Conservation (phyloP, 1,140 invertebrate species). For the Pachyrhynchus sulphureomaculatus region DNA sequence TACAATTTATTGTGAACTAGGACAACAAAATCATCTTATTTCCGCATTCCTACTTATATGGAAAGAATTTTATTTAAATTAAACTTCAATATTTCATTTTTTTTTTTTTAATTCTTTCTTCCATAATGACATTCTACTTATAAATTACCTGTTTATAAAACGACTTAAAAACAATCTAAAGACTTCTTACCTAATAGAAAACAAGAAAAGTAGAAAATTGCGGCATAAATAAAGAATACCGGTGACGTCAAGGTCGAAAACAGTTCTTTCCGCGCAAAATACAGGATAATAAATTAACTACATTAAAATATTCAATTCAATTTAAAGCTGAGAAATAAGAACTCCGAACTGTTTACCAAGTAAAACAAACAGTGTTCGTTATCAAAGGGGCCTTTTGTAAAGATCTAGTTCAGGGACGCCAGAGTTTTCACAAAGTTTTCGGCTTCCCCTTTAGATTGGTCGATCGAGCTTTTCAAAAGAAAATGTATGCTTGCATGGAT, state of each 20-base stretch:
- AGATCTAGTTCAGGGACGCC: constrained; percentile 24
- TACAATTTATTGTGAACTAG: no score
- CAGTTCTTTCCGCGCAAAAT: neutral
- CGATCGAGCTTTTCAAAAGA: neutral
- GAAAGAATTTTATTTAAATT: no score
- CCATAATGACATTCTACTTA: no score
- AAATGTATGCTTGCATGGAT: no score
- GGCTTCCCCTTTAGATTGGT: neutral
- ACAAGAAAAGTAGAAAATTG: neutral
- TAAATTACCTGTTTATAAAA: no score
- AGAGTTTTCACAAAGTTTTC: neutral
- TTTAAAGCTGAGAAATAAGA: neutral
- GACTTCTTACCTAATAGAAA: no score
- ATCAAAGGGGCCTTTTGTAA: constrained; percentile 33
- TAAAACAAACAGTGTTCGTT: neutral
- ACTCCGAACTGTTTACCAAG: neutral
- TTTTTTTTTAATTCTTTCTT: no score
- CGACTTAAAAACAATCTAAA: no score
- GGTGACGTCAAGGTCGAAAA: constrained; percentile 2
- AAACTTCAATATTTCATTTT: no score
- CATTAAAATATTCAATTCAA: constrained; percentile 14
- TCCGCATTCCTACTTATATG: no score
- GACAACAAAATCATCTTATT: no score
- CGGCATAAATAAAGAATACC: neutral
- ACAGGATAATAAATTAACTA: constrained; percentile 2